Base-by-base conservation (phyloP, 2,888 invertebrate genomes). In the Pollenia amentaria region DNA sequence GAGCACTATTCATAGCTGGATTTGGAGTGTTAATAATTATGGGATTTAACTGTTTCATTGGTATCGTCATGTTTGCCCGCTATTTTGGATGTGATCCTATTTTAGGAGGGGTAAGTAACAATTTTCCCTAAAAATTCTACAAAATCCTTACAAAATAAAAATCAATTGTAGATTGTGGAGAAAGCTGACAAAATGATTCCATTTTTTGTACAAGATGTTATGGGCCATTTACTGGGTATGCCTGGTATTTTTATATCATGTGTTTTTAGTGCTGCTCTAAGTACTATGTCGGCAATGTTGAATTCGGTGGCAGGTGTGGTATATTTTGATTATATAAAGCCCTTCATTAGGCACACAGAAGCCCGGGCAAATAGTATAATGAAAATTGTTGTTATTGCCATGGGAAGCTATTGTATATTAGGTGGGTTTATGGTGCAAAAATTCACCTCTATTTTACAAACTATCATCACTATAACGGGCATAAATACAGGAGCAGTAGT, bases 51-150 rank as follows among this genome's bases (percentile, higher is more conserved):
- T 94, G 94, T 79, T 95, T 95, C 90, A 94, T 94, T 69, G 95
- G 95, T 14, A 93, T 95, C 57, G 93, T 95, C 38, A 94, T 95
- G 88, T 94, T 94, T 89, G 94, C 95, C 1, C 94, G 94, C 84
- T 95, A 95, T 91, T 92, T 93, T 57, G 94, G 94, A 77, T 95
- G 95, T 89, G 95, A 95, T 92, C 95, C 95, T 46, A 92, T 95
- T 65, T 91, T 94, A 38, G 93, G 94, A 6, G 95, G 95, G 8
- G 91, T 92, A 90, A 88, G 91, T 89, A 42, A 7, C 8, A 29
- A 29, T 12, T 29, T 57, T 0, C 29, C 0, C 21, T 55, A 1
- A 4, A 55, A 21, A 12, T 11, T 55, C 12, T 10, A 4, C 7
- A 4, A 29, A 29, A 29, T 6, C 29, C 29, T 29, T 6, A 29